Conservation (phyloP, 2,888 invertebrate genomes). For the Mythimna lalbum region DNA sequence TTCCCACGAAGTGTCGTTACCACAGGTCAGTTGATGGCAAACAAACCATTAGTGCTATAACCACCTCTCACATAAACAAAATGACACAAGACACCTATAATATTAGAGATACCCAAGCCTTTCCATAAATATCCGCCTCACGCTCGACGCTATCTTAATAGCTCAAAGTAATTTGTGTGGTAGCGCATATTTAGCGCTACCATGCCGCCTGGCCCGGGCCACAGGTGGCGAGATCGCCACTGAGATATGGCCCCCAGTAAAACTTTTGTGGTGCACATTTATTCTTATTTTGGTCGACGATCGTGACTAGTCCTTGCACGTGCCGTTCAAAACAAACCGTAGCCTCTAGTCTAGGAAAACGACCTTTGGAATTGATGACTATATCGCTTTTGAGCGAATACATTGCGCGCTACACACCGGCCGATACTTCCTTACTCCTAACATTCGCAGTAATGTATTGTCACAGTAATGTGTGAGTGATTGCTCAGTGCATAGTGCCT, state of each 20-base stretch:
- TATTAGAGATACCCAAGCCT: conserved; percentile 28
- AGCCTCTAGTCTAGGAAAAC: conserved; percentile 66
- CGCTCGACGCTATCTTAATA: conserved; percentile 49
- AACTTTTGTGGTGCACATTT: conserved; percentile 61
- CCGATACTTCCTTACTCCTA: neutral
- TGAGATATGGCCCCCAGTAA: conserved; percentile 61
- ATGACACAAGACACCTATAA: conserved; percentile 30
- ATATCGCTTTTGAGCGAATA: conserved; percentile 21
- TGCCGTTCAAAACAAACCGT: conserved; percentile 76
- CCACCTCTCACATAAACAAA: conserved; percentile 22
- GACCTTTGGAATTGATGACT: conserved; percentile 52
- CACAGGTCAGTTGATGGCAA: neutral
- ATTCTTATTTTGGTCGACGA: conserved; percentile 66
- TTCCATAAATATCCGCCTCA: conserved; percentile 35
- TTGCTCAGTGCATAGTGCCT: conserved; percentile 57
- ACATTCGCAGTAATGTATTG: conserved; percentile 50
- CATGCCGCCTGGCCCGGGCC: conserved; percentile 32
- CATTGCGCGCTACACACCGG: conserved; percentile 29
- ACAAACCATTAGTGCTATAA: neutral
- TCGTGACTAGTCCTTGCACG: conserved; percentile 79
- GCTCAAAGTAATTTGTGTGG: conserved; percentile 58
- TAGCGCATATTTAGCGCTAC: conserved; percentile 57
- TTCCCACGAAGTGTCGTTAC: neutral
- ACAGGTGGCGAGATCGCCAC: conserved; percentile 64
- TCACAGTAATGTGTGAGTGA: conserved; percentile 25